phyloP scores from a whole-genome alignment of 2,797 vertebrate genomes.

The Mallotus villosus region DNA sequence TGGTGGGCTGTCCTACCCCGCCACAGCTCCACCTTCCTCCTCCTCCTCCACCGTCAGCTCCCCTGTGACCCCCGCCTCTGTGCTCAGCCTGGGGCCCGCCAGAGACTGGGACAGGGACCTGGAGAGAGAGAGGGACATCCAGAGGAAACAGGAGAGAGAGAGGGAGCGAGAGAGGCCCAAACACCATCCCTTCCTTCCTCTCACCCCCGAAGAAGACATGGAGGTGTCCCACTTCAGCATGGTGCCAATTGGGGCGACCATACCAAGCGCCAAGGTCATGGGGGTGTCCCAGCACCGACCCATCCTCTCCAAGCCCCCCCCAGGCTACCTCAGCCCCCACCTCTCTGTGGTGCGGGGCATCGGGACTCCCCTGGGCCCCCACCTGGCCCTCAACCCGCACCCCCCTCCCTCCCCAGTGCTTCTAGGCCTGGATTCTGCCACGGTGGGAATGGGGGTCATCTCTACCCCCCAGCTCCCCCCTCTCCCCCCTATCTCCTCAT shows the following conservation, averaged over 20 bases:
- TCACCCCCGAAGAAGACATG: constrained; percentile 83
- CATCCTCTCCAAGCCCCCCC: constrained; percentile 79
- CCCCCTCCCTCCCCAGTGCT: constrained; percentile 78
- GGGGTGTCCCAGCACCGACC: constrained; percentile 73
- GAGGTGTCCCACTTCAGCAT: constrained; percentile 87
- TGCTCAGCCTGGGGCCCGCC: constrained; percentile 64
- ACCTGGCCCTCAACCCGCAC: constrained; percentile 73
- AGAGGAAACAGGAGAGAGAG: constrained; percentile 54
- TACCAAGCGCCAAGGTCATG: constrained; percentile 68
- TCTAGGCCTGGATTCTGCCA: constrained; percentile 70
- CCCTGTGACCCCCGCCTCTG: constrained; percentile 62
- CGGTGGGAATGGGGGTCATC: constrained; percentile 43
- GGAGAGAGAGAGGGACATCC: constrained; percentile 69
- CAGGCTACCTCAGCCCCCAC: constrained; percentile 78
- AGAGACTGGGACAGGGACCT: constrained; percentile 57
- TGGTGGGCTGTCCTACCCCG: constrained; percentile 55
- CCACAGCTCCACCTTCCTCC: constrained; percentile 61
- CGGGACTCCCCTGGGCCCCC: constrained; percentile 63
- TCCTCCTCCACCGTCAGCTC: constrained; percentile 62
- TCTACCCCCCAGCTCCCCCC: constrained; percentile 69
- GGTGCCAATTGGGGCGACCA: constrained; percentile 68
- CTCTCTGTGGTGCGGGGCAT: constrained; percentile 75
- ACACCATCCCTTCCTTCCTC: constrained; percentile 71
- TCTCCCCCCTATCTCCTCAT: constrained; percentile 69
- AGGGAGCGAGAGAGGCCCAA: constrained; percentile 61